Evolutionary conservation across 1,140 invertebrate species (phyloP).

Genomic region (Lordiphosa clarofinis): DNA sequence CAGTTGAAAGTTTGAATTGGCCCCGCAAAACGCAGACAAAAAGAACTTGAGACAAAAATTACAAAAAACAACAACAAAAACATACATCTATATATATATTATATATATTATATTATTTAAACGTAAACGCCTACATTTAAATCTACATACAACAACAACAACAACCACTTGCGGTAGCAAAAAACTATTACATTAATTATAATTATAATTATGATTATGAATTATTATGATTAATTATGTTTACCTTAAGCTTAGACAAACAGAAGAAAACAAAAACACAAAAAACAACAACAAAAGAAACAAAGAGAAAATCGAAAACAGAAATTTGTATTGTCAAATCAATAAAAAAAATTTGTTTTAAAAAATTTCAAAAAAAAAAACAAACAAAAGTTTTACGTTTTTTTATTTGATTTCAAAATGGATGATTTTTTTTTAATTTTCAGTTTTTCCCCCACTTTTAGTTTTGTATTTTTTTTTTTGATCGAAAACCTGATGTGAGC

Average conservation of each 20-base stretch:
- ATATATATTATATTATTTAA: slow-evolving; percentile 66
- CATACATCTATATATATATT: slow-evolving; percentile 27
- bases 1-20: slow-evolving; percentile 67
- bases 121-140: slow-evolving; percentile 51
- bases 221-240: slow-evolving; percentile 39
- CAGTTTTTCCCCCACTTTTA: slow-evolving; percentile 27
- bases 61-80: slow-evolving; percentile 18
- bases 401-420: slow-evolving; percentile 30
- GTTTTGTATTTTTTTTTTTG: slow-evolving; percentile 27
- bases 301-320: slow-evolving; percentile 38
- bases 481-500: slow-evolving; percentile 3
- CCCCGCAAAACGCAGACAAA: slow-evolving; percentile 16
- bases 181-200: slow-evolving; percentile 76
- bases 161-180: slow-evolving; percentile 70
- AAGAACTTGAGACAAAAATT: slow-evolving; percentile 34
- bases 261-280: slow-evolving; percentile 23
- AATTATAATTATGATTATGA: slow-evolving; percentile 71
- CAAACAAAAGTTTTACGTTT: slow-evolving; percentile 31
- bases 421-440: slow-evolving; percentile 17
- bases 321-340: slow-evolving; percentile 75
- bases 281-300: slow-evolving; percentile 32
- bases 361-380: slow-evolving; percentile 50
- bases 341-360: slow-evolving; percentile 71
- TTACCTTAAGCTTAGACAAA: slow-evolving; percentile 65
- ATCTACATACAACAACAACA: slow-evolving; percentile 34